Evolutionary conservation across 2,113 vertebrate genomes (phyloP).

Genomic region (Leptodactylus fuscus): DNA sequence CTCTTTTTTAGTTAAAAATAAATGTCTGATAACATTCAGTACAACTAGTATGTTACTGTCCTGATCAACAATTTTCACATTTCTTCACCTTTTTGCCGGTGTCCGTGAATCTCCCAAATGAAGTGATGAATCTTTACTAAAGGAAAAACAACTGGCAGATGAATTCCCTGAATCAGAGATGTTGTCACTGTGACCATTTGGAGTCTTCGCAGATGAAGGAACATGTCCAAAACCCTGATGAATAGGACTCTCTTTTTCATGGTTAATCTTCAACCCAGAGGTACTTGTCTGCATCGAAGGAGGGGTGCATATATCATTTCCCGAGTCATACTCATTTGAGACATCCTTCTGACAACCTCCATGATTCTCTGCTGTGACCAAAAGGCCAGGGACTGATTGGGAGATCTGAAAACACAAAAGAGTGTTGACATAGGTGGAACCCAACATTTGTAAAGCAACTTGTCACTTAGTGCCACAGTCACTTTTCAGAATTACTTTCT

Average conservation of each 20-base stretch:
- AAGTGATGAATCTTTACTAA: slow-evolving; percentile 78
- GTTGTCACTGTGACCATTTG: slow-evolving; percentile 80
- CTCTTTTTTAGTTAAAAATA: background rate
- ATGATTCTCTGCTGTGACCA: slow-evolving; percentile 79
- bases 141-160: slow-evolving; percentile 90
- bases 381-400: slow-evolving; percentile 81
- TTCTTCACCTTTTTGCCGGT: slow-evolving; percentile 74
- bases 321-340: slow-evolving; percentile 93
- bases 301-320: slow-evolving; percentile 95
- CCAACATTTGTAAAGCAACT: slow-evolving; percentile 41
- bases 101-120: slow-evolving; percentile 71
- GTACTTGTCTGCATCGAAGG: slow-evolving; percentile 87
- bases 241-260: slow-evolving; percentile 73
- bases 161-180: slow-evolving; percentile 97
- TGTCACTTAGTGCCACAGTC: slow-evolving; percentile 37
- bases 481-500: slow-evolving; percentile 68
- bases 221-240: slow-evolving; percentile 69
- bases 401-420: slow-evolving; percentile 93
- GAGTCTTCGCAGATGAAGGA: slow-evolving; percentile 77
- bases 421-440: slow-evolving; percentile 76
- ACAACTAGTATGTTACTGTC: background rate
- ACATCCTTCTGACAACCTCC: slow-evolving; percentile 72
- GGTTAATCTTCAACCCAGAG: slow-evolving; percentile 77
- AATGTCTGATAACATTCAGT: background rate
- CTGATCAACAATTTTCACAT: background rate